These are phyloP conservation scores for Cataglyphis rosenhaueri DNA, from an alignment of 2,888 invertebrate genomes.

Conservation along the genomic window DNA sequence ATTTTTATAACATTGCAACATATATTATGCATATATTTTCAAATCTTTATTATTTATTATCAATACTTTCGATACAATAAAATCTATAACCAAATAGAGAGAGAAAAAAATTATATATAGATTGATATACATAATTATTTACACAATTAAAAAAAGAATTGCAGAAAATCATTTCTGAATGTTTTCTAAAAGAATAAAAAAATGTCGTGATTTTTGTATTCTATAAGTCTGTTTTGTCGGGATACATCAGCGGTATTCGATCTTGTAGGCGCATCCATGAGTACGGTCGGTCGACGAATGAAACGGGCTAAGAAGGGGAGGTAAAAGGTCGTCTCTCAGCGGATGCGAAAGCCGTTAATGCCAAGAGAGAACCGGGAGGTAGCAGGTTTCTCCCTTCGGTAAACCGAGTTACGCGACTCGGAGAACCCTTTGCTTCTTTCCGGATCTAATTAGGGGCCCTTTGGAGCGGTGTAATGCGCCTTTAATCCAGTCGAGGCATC, in stretches of 20 bases:
- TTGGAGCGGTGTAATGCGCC: constrained; percentile 82
- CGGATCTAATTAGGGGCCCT: constrained; percentile 84
- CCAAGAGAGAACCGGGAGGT: constrained; percentile 71
- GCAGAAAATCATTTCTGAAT: background rate
- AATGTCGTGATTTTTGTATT: constrained; percentile 43
- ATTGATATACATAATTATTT: background rate
- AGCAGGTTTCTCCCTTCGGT: constrained; percentile 77
- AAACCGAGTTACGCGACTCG: constrained; percentile 84
- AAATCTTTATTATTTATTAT: background rate
- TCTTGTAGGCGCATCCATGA: constrained; percentile 49
- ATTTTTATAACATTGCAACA: background rate
- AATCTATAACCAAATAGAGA: background rate
- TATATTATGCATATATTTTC: background rate
- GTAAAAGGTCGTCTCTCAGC: constrained; percentile 80
- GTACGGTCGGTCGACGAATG: constrained; percentile 49
- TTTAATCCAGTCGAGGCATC: constrained; percentile 81
- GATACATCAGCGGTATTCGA: constrained; percentile 58
- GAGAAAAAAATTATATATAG: background rate
- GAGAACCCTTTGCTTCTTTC: constrained; percentile 84
- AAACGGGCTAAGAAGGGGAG: constrained; percentile 53
- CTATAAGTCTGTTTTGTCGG: constrained; percentile 27
- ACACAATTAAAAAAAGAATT: background rate
- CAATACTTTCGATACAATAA: background rate
- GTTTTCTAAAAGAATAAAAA: constrained; percentile 26
- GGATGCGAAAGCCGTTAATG: constrained; percentile 82